Percentiles rank a stretch among this genome's conserved stretches.
phyloP scores from a whole-genome alignment of 2,888 invertebrate genomes.

The Encarsia formosa region DNA sequence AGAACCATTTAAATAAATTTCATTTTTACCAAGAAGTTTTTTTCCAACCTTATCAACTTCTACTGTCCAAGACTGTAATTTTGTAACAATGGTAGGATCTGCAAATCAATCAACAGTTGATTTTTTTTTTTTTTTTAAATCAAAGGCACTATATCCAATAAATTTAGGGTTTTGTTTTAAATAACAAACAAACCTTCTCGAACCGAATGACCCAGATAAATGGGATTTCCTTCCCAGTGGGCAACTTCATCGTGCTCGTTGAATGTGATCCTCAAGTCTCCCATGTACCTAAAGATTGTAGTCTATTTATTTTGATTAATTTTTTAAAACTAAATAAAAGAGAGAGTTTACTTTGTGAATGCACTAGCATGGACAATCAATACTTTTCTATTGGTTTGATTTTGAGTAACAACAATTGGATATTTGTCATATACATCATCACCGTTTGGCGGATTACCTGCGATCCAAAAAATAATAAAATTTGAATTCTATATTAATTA shows the following conservation, averaged over 20 bases:
- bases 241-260: constrained; percentile 64
- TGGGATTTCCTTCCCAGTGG: constrained; percentile 69
- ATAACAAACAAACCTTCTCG: constrained; percentile 57
- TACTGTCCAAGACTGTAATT: constrained; percentile 60
- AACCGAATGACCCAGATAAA: constrained; percentile 62
- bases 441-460: constrained; percentile 38
- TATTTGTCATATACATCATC: constrained; percentile 59
- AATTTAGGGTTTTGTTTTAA: too few relatives aligned
- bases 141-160: neutral
- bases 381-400: constrained; percentile 56
- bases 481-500: neutral
- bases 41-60: constrained; percentile 57
- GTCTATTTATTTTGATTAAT: neutral
- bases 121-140: neutral
- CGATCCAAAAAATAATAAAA: neutral
- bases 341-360: constrained; percentile 62
- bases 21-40: constrained; percentile 58
- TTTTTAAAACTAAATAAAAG: too few relatives aligned
- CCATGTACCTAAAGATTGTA: constrained; percentile 61
- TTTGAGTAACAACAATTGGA: constrained; percentile 64
- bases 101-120: constrained; percentile 1
- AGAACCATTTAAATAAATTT: constrained; percentile 57
- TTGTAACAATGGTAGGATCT: constrained; percentile 61
- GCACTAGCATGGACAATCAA: constrained; percentile 70
- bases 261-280: constrained; percentile 69